A percentile compares a stretch with the other conserved stretches of the same genome.
Evolutionary conservation across 2,797 vertebrate species (phyloP).

Genomic region (Amphiprion clarkii): DNA sequence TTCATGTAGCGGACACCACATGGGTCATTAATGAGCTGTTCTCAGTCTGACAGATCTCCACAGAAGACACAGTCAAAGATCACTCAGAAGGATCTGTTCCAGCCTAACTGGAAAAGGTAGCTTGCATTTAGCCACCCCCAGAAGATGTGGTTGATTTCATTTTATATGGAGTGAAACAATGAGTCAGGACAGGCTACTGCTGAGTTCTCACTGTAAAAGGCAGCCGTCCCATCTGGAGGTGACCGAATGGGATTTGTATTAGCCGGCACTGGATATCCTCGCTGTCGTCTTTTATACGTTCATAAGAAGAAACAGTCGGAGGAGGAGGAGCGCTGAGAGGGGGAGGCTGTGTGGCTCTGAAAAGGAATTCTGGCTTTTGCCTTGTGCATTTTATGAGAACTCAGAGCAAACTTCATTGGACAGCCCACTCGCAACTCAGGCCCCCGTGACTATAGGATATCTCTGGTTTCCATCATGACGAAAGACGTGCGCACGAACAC

Average conservation of each 20-base stretch:
- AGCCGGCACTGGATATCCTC: conserved; percentile 67
- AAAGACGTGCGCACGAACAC: conserved; percentile 31
- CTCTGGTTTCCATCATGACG: conserved; percentile 79
- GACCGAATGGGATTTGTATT: conserved; percentile 74
- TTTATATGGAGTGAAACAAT: conserved; percentile 84
- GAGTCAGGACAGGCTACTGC: conserved; percentile 74
- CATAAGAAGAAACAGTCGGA: conserved; percentile 43
- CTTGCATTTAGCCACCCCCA: conserved; percentile 48
- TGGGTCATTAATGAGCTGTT: conserved; percentile 55
- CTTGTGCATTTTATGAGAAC: conserved; percentile 77
- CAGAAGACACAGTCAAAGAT: conserved; percentile 40
- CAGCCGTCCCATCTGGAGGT: conserved; percentile 76
- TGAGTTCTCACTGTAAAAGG: conserved; percentile 67
- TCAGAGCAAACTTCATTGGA: conserved; percentile 71
- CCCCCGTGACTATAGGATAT: conserved; percentile 63
- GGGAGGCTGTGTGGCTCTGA: conserved; percentile 18
- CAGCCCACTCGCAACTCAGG: conserved; percentile 60
- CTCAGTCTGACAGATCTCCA: conserved; percentile 41
- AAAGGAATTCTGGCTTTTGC: conserved; percentile 71
- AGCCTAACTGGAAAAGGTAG: conserved; percentile 62
- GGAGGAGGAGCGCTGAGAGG: conserved; percentile 36
- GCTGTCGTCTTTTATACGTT: conserved; percentile 76
- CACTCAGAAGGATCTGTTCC: conserved; percentile 44
- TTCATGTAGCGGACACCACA: conserved; percentile 59
- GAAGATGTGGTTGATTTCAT: conserved; percentile 80